Evolutionary conservation across 2,113 vertebrate genomes (phyloP).

Genomic region (Dipodomys spectabilis): DNA sequence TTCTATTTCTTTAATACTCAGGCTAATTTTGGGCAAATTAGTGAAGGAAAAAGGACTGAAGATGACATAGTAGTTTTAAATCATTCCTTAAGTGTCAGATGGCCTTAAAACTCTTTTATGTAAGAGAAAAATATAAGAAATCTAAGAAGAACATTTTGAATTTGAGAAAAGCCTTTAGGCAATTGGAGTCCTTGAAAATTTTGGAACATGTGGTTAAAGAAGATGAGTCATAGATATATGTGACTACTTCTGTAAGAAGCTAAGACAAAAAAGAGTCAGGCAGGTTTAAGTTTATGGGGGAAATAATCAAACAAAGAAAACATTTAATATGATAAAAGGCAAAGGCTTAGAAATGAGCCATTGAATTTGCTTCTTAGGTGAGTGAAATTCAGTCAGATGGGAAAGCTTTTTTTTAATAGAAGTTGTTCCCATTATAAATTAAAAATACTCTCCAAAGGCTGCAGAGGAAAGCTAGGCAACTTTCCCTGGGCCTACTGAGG

Average conservation of each 20-base stretch:
- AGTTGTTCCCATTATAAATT: neutral
- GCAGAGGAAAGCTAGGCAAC: neutral
- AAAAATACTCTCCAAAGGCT: neutral
- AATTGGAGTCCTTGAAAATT: slow-evolving; percentile 42
- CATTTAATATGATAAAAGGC: neutral
- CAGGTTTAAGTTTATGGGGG: neutral
- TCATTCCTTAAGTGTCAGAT: slow-evolving; percentile 17
- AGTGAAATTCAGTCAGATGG: neutral
- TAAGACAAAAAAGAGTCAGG: slow-evolving; percentile 19
- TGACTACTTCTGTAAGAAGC: slow-evolving; percentile 2
- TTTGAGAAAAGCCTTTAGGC: slow-evolving; percentile 28
- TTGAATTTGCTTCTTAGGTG: neutral
- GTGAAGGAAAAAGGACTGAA: neutral
- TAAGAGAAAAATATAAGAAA: slow-evolving; percentile 31
- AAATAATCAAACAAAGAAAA: neutral
- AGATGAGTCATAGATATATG: slow-evolving; percentile 16
- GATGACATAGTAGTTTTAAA: neutral
- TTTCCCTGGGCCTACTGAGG: neutral
- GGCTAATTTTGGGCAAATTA: slow-evolving; percentile 9
- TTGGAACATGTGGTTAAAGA: slow-evolving; percentile 33
- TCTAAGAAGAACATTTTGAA: slow-evolving; percentile 20
- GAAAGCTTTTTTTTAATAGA: slow-evolving; percentile 18
- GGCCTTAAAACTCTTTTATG: neutral
- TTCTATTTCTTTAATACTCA: slow-evolving; percentile 56
- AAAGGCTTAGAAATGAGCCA: slow-evolving; percentile 1